Base-by-base conservation (phyloP, 2,797 vertebrate genomes). In the Acanthiza pusilla region DNA sequence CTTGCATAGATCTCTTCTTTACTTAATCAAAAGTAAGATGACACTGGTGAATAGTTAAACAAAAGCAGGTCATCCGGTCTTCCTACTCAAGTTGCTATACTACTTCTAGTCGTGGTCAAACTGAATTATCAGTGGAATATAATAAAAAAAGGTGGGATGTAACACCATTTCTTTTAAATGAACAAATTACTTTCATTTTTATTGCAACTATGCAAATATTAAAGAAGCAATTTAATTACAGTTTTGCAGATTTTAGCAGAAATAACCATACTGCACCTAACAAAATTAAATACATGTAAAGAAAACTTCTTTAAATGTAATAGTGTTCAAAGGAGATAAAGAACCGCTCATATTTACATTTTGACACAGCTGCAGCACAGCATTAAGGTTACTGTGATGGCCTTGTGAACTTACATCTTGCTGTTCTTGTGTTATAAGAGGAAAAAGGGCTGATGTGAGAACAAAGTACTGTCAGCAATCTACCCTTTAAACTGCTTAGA, bases 381-480 rank as follows among this genome's bases (percentile, higher is more conserved):
- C 94, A 96, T 91, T 96, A 93, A 97, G 92, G 95, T 96, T 96
- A 95, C 93, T 81, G 76, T 65, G 61, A 95, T 97, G 96, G 97
- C 93, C 96, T 97, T 89, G 47, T 97, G 98, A 98, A 98, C 97
- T 97, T 96, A 97, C 95, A 96, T 98, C 97, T 97, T 97, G 97
- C 97, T 96, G 96, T 97, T 97, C 97, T 96, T 94, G 89, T 96
- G 97, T 98, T 96, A 93, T 82, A 93, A 96, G 91, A 92, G 97
- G 98, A 94, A 97, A 97, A 96, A 96, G 96, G 97, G 95, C 94
- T 98, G 97, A 97, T 97, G 97, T 96, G 97, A 98, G 98, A 98
- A 99, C 98, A 98, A 98, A 99, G 98, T 98, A 97, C 97, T 98
- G 98, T 98, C 98, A 98, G 98, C 96, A 97, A 97, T 98, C 98